phyloP scores from a whole-genome alignment of 2,113 vertebrate species.

The Dasyprocta punctata region DNA sequence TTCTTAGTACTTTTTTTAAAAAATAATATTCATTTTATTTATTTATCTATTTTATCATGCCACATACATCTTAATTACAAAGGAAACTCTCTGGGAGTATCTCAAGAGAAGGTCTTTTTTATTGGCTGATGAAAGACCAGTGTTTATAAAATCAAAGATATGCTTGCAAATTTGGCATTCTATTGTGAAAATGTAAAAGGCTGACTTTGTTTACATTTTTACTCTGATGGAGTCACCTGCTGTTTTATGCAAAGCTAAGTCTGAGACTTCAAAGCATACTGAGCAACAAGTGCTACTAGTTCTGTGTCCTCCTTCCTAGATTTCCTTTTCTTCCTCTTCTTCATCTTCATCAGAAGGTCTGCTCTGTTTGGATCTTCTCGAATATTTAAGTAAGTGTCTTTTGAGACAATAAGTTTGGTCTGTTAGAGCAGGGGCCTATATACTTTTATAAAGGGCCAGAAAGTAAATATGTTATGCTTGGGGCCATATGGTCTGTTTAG shows the following conservation, averaged over 20 bases:
- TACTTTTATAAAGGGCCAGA: not conserved
- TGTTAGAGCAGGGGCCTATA: not conserved
- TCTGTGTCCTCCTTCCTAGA: not conserved
- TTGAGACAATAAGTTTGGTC: not conserved
- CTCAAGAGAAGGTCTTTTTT: not conserved
- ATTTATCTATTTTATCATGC: not conserved
- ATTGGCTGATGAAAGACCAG: not conserved
- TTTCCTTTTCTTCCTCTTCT: not conserved
- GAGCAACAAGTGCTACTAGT: accelerated
- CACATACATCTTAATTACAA: not conserved
- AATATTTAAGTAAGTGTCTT: not conserved
- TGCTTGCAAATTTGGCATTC: not conserved
- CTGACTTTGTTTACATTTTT: not conserved
- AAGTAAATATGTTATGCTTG: not conserved
- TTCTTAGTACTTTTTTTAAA: no score
- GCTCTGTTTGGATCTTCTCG: not conserved
- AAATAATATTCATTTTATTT: not conserved
- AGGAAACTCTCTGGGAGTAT: not conserved
- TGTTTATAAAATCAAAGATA: not conserved
- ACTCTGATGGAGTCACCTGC: no score
- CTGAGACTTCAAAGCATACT: not conserved
- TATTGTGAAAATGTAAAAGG: not conserved
- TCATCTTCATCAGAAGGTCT: not conserved
- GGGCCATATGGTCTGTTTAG: not conserved
- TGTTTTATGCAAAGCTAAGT: not conserved